phyloP scores from a whole-genome alignment of 2,888 invertebrate species.

The Andrena marginata region DNA sequence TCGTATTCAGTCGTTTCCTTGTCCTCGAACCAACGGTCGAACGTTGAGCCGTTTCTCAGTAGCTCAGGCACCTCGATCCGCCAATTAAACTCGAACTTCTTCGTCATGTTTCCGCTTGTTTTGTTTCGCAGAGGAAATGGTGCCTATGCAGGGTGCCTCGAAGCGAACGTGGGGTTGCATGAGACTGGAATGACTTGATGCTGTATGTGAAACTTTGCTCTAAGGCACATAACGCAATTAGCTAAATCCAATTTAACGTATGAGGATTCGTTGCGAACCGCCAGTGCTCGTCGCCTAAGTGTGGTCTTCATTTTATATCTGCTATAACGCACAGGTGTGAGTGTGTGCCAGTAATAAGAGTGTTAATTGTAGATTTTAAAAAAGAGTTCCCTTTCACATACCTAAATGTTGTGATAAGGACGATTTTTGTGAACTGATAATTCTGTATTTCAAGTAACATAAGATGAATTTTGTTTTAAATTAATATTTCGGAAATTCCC shows the following conservation, averaged over 20 bases:
- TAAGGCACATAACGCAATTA: conserved; percentile 76
- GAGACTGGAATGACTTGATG: conserved; percentile 52
- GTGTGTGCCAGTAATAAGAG: background rate
- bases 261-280: conserved; percentile 69
- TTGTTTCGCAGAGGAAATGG: background rate
- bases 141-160: conserved; percentile 18
- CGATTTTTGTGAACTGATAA: no score
- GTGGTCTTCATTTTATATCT: conserved; percentile 55
- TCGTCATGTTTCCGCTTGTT: conserved; percentile 86
- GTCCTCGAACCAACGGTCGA: conserved; percentile 90
- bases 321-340: conserved; percentile 44
- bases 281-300: conserved; percentile 34
- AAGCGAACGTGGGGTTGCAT: conserved; percentile 52
- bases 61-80: conserved; percentile 87
- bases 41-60: conserved; percentile 87
- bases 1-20: conserved; percentile 87
- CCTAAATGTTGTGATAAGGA: no score
- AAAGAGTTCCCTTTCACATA: no score
- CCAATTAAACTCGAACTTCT: conserved; percentile 90
- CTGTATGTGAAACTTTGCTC: conserved; percentile 29
- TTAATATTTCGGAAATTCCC: no score
- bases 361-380: background rate
- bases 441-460: no score
- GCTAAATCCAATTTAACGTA: conserved; percentile 77
- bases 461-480: no score